Conservation (phyloP, 1,140 invertebrate species). For the Oryzaephilus surinamensis region DNA sequence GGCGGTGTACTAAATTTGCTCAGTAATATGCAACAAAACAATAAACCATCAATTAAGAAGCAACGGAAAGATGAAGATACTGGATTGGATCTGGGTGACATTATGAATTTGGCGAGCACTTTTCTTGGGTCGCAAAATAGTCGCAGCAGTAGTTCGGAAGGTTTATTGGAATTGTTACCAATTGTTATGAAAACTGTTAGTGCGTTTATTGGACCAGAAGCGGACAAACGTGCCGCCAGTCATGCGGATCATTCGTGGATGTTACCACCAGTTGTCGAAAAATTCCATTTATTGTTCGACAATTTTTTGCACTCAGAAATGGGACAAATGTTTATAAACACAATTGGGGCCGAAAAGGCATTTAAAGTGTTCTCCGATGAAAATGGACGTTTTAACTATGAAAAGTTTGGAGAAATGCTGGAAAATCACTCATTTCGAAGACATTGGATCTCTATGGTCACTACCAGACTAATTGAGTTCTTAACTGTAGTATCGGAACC, state of each 20-base stretch:
- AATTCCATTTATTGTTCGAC: conserved; percentile 62
- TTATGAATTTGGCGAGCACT: conserved; percentile 13
- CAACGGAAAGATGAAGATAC: conserved; percentile 6
- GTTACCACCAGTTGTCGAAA: conserved; percentile 62
- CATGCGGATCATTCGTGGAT: conserved; percentile 62
- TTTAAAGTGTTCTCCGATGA: conserved; percentile 49
- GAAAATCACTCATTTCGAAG: conserved; percentile 65
- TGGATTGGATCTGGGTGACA: conserved; percentile 16
- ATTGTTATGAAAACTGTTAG: conserved; percentile 50
- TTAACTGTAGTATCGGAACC: conserved; percentile 63
- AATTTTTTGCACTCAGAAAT: conserved; percentile 68
- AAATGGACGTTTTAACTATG: conserved; percentile 56
- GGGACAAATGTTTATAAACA: conserved; percentile 59
- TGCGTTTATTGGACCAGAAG: conserved; percentile 41
- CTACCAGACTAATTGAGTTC: conserved; percentile 56
- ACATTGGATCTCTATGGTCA: conserved; percentile 63
- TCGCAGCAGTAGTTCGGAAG: conserved; percentile 38
- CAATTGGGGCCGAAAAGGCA: conserved; percentile 56
- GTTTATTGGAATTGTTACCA: conserved; percentile 49
- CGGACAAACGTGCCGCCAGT: conserved; percentile 43
- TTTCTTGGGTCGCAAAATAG: conserved; percentile 15
- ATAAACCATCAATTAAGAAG: conserved; percentile 1
- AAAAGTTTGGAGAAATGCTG: conserved; percentile 59
- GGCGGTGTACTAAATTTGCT: conserved; percentile 35
- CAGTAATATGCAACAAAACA: background rate